These are phyloP conservation scores for Aspidiotus destructor DNA, from an alignment of 2,888 invertebrate species.

Conservation along the genomic window DNA sequence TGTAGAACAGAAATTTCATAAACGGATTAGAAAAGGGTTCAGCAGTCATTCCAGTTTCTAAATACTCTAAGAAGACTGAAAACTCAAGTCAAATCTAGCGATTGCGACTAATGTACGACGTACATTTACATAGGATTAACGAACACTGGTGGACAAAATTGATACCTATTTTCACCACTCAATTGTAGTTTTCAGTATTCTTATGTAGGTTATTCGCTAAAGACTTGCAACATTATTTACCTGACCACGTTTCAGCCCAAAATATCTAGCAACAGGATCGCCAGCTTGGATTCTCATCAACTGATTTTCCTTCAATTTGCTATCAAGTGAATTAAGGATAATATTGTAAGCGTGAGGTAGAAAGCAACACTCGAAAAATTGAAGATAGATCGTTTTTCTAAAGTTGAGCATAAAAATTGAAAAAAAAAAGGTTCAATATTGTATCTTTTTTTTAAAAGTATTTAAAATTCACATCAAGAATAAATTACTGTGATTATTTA, in stretches of 20 bases:
- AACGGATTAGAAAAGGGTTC: no score
- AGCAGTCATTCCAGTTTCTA: background rate
- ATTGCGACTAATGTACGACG: background rate
- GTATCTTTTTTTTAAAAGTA: no score
- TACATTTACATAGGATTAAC: background rate
- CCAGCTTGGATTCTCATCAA: conserved; percentile 97
- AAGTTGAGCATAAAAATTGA: no score
- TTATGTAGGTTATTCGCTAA: background rate
- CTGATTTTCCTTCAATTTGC: conserved; percentile 96
- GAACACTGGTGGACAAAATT: no score
- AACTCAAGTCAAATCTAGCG: background rate
- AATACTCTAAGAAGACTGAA: background rate
- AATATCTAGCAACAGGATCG: conserved; percentile 97
- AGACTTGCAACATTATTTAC: conserved; percentile 43
- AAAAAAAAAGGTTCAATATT: no score
- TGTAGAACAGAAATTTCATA: conserved; percentile 42
- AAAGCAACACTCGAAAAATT: no score
- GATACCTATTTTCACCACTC: no score
- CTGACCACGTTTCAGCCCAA: conserved; percentile 96
- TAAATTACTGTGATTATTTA: no score
- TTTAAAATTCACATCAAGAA: no score
- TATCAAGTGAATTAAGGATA: conserved; percentile 40
- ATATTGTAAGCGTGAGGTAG: conserved; percentile 1
- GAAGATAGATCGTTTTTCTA: no score
- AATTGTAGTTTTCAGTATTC: background rate